Percentiles rank a stretch among this genome's conserved stretches.
Conservation (phyloP, 2,113 vertebrate species). For the rat (Rattus norvegicus) region DNA sequence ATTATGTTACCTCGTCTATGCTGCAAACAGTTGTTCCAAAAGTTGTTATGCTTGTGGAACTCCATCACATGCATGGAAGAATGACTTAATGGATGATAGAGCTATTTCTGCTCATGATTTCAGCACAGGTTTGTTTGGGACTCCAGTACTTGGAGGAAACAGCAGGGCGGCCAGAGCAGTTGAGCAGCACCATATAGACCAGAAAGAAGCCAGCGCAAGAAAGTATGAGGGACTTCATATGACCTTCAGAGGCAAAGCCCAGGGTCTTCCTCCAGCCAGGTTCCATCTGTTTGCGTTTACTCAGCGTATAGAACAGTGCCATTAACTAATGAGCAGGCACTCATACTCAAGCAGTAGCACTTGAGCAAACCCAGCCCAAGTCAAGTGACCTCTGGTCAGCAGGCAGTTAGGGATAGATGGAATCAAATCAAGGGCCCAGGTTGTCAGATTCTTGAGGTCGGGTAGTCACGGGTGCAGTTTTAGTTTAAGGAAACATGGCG, state of each 20-base stretch:
- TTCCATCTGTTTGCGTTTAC: background rate
- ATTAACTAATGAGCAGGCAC: background rate
- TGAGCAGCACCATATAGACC: background rate
- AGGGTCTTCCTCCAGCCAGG: background rate
- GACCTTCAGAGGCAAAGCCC: background rate
- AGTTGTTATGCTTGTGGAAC: background rate
- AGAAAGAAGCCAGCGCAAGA: background rate
- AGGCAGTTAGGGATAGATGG: background rate
- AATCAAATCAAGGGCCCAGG: background rate
- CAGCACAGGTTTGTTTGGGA: background rate
- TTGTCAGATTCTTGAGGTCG: background rate
- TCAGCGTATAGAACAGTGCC: background rate
- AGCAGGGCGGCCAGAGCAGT: background rate
- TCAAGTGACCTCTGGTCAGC: background rate
- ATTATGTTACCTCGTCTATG: background rate
- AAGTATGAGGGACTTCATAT: background rate
- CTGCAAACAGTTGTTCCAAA: background rate
- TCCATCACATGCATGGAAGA: background rate
- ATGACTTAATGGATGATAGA: background rate
- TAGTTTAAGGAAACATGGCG: too few relatives aligned
- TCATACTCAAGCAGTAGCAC: background rate
- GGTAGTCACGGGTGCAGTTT: background rate
- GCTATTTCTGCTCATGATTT: background rate
- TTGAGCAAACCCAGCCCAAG: background rate
- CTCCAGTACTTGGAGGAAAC: background rate